Percentiles rank a stretch among this genome's conserved stretches.
Evolutionary conservation across 2,888 invertebrate genomes (phyloP).

Genomic region (Ophion slaviceki): DNA sequence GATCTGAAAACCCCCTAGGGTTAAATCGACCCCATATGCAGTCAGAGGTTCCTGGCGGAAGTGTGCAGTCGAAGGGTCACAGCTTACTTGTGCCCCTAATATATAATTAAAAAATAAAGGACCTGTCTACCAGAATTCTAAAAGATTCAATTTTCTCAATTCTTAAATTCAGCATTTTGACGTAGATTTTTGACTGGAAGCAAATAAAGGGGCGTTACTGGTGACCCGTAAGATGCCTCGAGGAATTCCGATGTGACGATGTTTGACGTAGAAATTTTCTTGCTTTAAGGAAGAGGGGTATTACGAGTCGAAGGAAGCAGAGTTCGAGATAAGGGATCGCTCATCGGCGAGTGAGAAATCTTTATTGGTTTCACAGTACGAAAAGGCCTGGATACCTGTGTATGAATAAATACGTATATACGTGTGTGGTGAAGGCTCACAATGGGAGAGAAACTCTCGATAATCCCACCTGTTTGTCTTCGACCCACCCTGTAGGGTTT

Average conservation of each 20-base stretch:
- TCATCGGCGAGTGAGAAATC: slow-evolving; percentile 63
- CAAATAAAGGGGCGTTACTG: too few relatives aligned
- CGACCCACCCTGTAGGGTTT: slow-evolving; percentile 54
- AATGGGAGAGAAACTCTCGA: slow-evolving; percentile 55
- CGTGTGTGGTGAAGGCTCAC: slow-evolving; percentile 47
- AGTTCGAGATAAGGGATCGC: slow-evolving; percentile 54
- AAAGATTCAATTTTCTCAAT: too few relatives aligned
- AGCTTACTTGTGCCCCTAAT: too few relatives aligned
- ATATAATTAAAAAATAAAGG: too few relatives aligned
- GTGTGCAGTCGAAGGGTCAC: too few relatives aligned
- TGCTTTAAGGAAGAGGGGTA: slow-evolving; percentile 7
- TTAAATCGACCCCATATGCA: too few relatives aligned
- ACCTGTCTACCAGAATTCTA: too few relatives aligned
- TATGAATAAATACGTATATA: slow-evolving; percentile 6
- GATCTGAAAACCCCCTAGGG: too few relatives aligned
- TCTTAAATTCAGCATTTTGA: too few relatives aligned
- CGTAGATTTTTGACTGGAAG: too few relatives aligned
- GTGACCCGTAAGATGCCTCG: background rate
- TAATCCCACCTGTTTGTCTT: slow-evolving; percentile 63
- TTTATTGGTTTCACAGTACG: slow-evolving; percentile 68
- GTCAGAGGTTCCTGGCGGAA: too few relatives aligned
- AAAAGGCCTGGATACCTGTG: background rate
- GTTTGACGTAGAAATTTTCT: slow-evolving; percentile 11
- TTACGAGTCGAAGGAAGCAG: slow-evolving; percentile 44
- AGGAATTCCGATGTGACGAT: background rate